These are phyloP conservation scores for Hycleus cichorii DNA, from an alignment of 1,140 invertebrate species.

Conservation along the genomic window DNA sequence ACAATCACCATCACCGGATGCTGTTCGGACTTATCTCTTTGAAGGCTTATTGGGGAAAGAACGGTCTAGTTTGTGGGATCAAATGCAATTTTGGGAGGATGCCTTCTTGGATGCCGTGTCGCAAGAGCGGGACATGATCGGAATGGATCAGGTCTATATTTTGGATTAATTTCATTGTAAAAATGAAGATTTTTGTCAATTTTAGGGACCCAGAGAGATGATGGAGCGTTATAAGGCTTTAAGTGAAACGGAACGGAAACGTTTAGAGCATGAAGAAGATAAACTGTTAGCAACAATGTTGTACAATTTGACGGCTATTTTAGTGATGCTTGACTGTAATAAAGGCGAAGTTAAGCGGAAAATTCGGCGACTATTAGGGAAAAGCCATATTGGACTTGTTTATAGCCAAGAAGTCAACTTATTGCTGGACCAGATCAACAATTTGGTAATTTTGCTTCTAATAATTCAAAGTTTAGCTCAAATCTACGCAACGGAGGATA, in stretches of 20 bases:
- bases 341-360: conserved; percentile 85
- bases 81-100: conserved; percentile 99
- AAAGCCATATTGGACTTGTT: conserved; percentile 95
- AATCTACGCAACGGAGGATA: too few relatives aligned
- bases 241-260: conserved; percentile 89
- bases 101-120: conserved; percentile 97
- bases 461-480: neutral
- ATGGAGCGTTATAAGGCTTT: conserved; percentile 96
- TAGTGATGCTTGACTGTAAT: conserved; percentile 89
- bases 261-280: conserved; percentile 97
- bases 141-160: conserved; percentile 82
- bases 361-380: conserved; percentile 87
- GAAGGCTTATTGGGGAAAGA: conserved; percentile 65
- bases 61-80: conserved; percentile 90
- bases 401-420: conserved; percentile 97
- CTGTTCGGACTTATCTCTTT: conserved; percentile 83
- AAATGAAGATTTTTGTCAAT: neutral
- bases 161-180: neutral
- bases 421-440: conserved; percentile 89
- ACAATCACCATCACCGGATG: conserved; percentile 74
- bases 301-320: conserved; percentile 93
- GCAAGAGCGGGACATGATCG: conserved; percentile 97
- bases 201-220: conserved; percentile 88
- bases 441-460: conserved; percentile 64
- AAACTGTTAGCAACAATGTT: conserved; percentile 89